Evolutionary conservation across 1,140 invertebrate species (phyloP), one percentile per base, ranked within the genome.

Genomic region (Neodiprion lecontei): DNA sequence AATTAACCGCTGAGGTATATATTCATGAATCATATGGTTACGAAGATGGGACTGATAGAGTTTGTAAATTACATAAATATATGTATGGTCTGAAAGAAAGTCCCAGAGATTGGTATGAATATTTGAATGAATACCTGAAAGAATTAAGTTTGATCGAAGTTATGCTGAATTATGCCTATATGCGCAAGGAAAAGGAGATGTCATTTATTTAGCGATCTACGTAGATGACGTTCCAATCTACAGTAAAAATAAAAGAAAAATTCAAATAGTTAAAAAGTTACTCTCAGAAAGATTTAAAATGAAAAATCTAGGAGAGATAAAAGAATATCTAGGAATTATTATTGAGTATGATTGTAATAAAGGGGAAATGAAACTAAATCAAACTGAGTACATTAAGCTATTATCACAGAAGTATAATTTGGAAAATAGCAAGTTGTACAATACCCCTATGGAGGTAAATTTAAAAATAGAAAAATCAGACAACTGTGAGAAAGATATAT

Each of bases 21-120:
- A 81, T 88, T 75, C 40, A 83, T 65, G 81, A 87, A 76, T 82
- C 85, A 11, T 70, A 85, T 72, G 84, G 83, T 48, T 84, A 76
- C 72, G 67, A 76, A 23, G 70, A 75, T 61, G 70, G 71, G 67
- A 67, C 76, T 65, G 70, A 75, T 66, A 78, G 72, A 76, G 80
- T 83, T 40, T 81, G 69, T 70, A 77, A 76, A 77, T 76, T 83
- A 49, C 74, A 72, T 49, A 84, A 84, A 77, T 73, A 80, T 28
- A 72, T 86, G 5, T 86, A 86, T 78, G 82, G 84, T n/a, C 75
- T 86, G 14, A 79, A 75, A 77, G 79, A 83, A 77, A 78, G 77
- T 70, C 77, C 79, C 9, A 69, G 80, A 49, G 23, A 48, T 17
- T 85, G 80, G 83, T 79, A 82, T 75, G 76, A 80, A 40, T 79